Base-by-base conservation (phyloP, 2,888 invertebrate species). In the Tineola bisselliella region DNA sequence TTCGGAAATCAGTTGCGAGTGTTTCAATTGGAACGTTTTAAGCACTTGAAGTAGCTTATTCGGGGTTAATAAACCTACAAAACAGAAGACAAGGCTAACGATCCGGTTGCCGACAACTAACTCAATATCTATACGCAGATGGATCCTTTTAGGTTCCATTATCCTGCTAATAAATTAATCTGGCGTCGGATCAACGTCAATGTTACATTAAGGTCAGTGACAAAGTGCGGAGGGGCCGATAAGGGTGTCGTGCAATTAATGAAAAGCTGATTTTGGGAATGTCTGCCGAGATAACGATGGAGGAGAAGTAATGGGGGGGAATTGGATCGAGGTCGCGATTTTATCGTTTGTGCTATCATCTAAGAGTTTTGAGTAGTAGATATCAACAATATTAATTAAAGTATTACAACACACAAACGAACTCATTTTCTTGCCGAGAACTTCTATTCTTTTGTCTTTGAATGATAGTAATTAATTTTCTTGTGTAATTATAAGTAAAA, bases 201-300 rank as follows among this genome's bases (percentile, higher is more conserved):
- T 75, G 75, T 66, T 69, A 71, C 73, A 73, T 74, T 72, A 76
- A 70, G 76, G 74, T 72, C 75, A 70, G 72, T 72, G 72, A 69
- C 73, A 68, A 69, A 72, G 71, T 70, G 70, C 70, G 67, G 69
- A 67, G 74, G 44, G 48, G 48, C 52, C 60, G 60, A 81, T 80
- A 77, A 78, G 73, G 70, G 72, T 73, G 73, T 70, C 72, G 65
- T 71, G 72, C 80, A 82, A 81, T 83, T 79, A 83, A 83, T 79
- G 80, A 77, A 79, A 76, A 77, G 79, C 80, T 79, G 80, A 79
- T 81, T 77, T 75, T 67, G 73, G 73, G 69, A 68, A 76, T 73
- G 73, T 76, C 73, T 70, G 67, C 64, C 61, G 65, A 70, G 81
- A 82, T 78, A 79, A 74, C 73, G 71, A 67, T 63, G 60, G 25